These are phyloP conservation scores for Mythimna impura DNA, from an alignment of 2,888 invertebrate species.

Conservation along the genomic window DNA sequence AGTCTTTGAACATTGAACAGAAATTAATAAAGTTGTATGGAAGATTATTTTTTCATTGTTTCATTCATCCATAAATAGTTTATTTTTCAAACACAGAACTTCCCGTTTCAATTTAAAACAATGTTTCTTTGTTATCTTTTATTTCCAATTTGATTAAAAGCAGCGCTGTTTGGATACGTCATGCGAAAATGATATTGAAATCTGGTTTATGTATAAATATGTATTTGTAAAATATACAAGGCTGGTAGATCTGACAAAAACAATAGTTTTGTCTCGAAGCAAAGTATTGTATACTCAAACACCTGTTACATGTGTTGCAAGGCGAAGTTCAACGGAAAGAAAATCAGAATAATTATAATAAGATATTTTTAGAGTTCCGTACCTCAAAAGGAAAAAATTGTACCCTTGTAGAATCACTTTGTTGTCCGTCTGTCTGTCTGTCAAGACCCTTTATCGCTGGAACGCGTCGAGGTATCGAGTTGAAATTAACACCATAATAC, in stretches of 20 bases:
- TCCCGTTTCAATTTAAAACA: slow-evolving; percentile 37
- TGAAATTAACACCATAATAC: too few relatives aligned
- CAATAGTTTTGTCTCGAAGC: not conserved
- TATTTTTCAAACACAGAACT: slow-evolving; percentile 19
- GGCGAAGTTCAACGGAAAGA: too few relatives aligned
- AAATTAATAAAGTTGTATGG: slow-evolving; percentile 7
- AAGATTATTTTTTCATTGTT: not conserved
- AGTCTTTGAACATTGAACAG: not conserved
- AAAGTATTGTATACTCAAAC: not conserved
- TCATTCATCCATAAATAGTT: slow-evolving; percentile 22
- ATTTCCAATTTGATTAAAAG: slow-evolving; percentile 45
- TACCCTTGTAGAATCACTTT: too few relatives aligned
- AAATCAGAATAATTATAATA: too few relatives aligned
- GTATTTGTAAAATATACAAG: slow-evolving; percentile 18
- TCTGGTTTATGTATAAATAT: slow-evolving; percentile 21
- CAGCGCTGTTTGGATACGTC: slow-evolving; percentile 20
- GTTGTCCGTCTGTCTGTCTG: too few relatives aligned
- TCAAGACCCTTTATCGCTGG: too few relatives aligned
- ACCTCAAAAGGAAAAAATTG: too few relatives aligned
- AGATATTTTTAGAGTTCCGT: too few relatives aligned
- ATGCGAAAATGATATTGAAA: slow-evolving; percentile 19
- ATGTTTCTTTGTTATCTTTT: slow-evolving; percentile 41
- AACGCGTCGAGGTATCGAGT: too few relatives aligned
- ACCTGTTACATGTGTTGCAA: not conserved
- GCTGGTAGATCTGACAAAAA: not conserved